Percentiles rank a stretch among this genome's conserved stretches.
Evolutionary conservation across 2,888 invertebrate genomes (phyloP).

Genomic region (Stenichneumon culpator): DNA sequence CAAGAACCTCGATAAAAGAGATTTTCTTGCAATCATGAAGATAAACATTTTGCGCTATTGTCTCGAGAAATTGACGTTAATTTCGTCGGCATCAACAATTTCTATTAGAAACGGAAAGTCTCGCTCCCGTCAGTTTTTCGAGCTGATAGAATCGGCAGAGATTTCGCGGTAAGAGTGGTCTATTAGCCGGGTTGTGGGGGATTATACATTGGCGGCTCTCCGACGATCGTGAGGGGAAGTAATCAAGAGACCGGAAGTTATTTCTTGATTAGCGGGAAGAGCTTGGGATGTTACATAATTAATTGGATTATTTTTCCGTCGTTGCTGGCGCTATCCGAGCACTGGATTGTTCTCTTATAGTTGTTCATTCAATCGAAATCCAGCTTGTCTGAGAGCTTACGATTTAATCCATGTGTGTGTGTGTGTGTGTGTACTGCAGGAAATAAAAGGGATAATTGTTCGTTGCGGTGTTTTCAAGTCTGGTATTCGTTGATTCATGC

Average conservation of each 20-base stretch:
- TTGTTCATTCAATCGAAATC: slow-evolving; percentile 22
- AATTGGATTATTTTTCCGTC: slow-evolving; percentile 37
- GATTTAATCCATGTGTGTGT: neutral
- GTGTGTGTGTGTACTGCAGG: neutral
- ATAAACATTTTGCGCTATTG: neutral
- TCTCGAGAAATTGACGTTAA: neutral
- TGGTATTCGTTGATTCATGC: neutral
- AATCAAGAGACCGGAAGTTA: slow-evolving; percentile 57
- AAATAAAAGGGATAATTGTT: slow-evolving; percentile 28
- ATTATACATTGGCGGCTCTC: neutral
- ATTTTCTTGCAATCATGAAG: neutral
- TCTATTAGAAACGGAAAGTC: neutral
- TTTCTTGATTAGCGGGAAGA: slow-evolving; percentile 1
- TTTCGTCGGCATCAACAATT: neutral
- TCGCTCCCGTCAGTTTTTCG: neutral
- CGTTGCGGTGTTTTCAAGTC: neutral
- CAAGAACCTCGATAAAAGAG: slow-evolving; percentile 15
- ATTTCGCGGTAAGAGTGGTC: neutral
- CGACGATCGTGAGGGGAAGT: slow-evolving; percentile 22
- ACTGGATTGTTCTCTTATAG: slow-evolving; percentile 1
- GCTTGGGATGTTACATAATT: slow-evolving; percentile 9
- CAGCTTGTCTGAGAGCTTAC: neutral
- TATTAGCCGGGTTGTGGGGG: neutral
- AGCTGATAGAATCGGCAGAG: neutral
- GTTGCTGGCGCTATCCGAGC: neutral